A percentile compares a stretch with the other conserved stretches of the same genome.
Evolutionary conservation across 2,888 invertebrate genomes (phyloP).

Genomic region (Nomada lathburiana): DNA sequence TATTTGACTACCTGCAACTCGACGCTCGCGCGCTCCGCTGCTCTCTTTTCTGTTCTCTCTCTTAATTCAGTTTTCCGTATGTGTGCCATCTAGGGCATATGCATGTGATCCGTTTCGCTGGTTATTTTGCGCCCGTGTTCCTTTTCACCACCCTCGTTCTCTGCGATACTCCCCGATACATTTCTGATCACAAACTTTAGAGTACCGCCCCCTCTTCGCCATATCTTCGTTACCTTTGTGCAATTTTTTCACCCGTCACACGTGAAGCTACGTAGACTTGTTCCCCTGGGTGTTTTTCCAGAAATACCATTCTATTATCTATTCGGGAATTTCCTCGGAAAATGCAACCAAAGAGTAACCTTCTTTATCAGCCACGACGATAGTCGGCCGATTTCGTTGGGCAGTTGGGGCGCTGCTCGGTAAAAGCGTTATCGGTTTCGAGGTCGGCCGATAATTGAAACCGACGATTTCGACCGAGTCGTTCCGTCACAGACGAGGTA

Average conservation of each 20-base stretch:
- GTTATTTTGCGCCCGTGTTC: slow-evolving; percentile 3
- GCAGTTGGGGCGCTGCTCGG: background rate
- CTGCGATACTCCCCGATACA: too few relatives aligned
- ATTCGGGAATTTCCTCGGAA: too few relatives aligned
- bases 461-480: background rate
- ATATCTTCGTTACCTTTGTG: too few relatives aligned
- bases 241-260: background rate
- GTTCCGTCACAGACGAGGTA: too few relatives aligned
- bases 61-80: slow-evolving; percentile 33
- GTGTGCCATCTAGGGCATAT: background rate
- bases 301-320: too few relatives aligned
- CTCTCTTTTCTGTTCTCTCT: slow-evolving; percentile 6
- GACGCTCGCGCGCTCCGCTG: background rate
- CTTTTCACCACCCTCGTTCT: slow-evolving; percentile 14
- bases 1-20: background rate
- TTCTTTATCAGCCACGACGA: too few relatives aligned
- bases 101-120: background rate
- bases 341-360: too few relatives aligned
- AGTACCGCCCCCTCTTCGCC: too few relatives aligned
- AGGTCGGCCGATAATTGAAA: slow-evolving; percentile 3
- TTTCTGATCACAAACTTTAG: too few relatives aligned
- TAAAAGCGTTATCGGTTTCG: background rate
- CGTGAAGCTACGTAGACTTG: too few relatives aligned
- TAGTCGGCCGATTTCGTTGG: background rate
- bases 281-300: too few relatives aligned